A percentile compares a stretch with the other conserved stretches of the same genome.
Conservation (phyloP, 2,113 vertebrate species). For the Pantherophis guttatus region DNA sequence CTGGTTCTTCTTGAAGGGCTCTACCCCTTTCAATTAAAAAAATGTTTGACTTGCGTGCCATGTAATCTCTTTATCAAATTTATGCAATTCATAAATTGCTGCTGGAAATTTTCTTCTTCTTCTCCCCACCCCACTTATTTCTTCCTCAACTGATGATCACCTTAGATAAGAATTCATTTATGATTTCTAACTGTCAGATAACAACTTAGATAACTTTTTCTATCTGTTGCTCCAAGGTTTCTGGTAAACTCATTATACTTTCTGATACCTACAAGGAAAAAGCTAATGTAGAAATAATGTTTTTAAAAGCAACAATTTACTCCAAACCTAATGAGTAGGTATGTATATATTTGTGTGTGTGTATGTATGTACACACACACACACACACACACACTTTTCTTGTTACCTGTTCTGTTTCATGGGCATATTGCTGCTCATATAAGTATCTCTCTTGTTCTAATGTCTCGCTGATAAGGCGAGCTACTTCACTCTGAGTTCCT, state of each 20-base stretch:
- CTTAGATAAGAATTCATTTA: background rate
- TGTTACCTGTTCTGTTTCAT: constrained; percentile 71
- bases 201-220: background rate
- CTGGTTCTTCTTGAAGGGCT: background rate
- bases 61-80: background rate
- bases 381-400: background rate
- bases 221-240: background rate
- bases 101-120: background rate
- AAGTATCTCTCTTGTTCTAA: constrained; percentile 86
- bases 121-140: background rate
- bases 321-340: background rate
- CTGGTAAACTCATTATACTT: background rate
- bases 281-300: background rate
- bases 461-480: constrained; percentile 90
- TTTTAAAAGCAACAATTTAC: background rate
- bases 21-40: background rate
- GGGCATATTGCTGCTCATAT: constrained; percentile 81
- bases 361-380: background rate
- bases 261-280: background rate
- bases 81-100: background rate
- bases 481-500: constrained; percentile 87
- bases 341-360: background rate
- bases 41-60: background rate
- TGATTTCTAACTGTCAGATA: background rate
- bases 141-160: background rate